Evolutionary conservation across 2,888 invertebrate species (phyloP).

Genomic region (Agrochola lychnidis): DNA sequence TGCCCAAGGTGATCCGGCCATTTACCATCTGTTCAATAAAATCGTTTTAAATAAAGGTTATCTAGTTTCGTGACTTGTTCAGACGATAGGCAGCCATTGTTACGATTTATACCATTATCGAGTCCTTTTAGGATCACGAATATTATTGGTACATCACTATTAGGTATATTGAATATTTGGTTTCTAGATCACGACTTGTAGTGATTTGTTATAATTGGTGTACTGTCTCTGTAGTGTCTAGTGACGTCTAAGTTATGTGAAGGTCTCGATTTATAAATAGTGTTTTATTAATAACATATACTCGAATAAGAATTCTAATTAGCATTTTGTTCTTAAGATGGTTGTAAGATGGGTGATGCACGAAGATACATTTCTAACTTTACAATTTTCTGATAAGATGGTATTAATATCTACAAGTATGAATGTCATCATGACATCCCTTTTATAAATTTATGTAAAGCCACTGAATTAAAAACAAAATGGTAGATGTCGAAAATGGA

Average conservation of each 20-base stretch:
- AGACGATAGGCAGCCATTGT: conserved; percentile 59
- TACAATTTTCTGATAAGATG: conserved; percentile 28
- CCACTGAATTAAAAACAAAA: conserved; percentile 20
- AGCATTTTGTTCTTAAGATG: conserved; percentile 18
- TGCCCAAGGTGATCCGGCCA: conserved; percentile 72
- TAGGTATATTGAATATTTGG: conserved; percentile 37
- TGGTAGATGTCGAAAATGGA: conserved; percentile 36
- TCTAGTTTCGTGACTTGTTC: conserved; percentile 69
- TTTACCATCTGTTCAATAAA: conserved; percentile 73
- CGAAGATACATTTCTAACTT: conserved; percentile 12
- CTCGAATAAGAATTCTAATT: conserved; percentile 9
- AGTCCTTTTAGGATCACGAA: conserved; percentile 60
- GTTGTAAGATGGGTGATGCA: conserved; percentile 22
- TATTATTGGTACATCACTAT: conserved; percentile 48
- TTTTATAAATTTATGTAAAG: conserved; percentile 1
- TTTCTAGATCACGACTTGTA: conserved; percentile 45
- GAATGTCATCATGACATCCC: conserved; percentile 4
- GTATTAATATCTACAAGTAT: neutral
- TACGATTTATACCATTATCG: conserved; percentile 52
- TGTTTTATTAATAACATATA: conserved; percentile 7
- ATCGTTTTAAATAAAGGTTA: conserved; percentile 80
- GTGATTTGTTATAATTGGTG: conserved; percentile 32
- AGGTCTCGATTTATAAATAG: neutral
- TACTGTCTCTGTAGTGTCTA: conserved; percentile 9
- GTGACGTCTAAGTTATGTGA: conserved; percentile 1